Conservation (phyloP, 1,140 invertebrate species). For the Oryzaephilus surinamensis region DNA sequence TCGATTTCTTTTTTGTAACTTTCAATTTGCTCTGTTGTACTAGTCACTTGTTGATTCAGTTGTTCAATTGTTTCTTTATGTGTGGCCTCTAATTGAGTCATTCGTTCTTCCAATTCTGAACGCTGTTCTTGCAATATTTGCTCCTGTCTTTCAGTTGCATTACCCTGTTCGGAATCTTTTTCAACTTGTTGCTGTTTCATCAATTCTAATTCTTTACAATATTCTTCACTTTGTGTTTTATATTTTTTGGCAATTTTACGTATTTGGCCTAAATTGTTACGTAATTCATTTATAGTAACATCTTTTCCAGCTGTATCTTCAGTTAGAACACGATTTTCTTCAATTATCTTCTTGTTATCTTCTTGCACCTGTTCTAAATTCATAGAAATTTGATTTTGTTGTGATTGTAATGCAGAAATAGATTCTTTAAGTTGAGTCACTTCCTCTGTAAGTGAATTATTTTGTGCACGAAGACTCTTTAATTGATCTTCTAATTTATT, state of each 20-base stretch:
- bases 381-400: slow-evolving; percentile 41
- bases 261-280: slow-evolving; percentile 70
- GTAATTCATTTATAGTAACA: slow-evolving; percentile 56
- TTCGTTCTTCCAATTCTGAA: slow-evolving; percentile 37
- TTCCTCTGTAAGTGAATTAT: slow-evolving; percentile 40
- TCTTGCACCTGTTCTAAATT: slow-evolving; percentile 45
- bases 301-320: slow-evolving; percentile 62
- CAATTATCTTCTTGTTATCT: slow-evolving; percentile 44
- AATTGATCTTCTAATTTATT: slow-evolving; percentile 64
- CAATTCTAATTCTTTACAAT: slow-evolving; percentile 51
- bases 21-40: slow-evolving; percentile 50
- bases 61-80: slow-evolving; percentile 47
- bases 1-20: slow-evolving; percentile 61
- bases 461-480: slow-evolving; percentile 44
- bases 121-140: slow-evolving; percentile 42
- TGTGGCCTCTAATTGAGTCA: slow-evolving; percentile 37
- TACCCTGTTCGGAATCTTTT: slow-evolving; percentile 19
- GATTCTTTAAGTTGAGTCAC: slow-evolving; percentile 42
- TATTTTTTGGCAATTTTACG: slow-evolving; percentile 88
- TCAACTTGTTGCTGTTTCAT: slow-evolving; percentile 38
- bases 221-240: slow-evolving; percentile 74
- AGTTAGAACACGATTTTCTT: slow-evolving; percentile 49
- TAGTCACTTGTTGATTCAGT: slow-evolving; percentile 47
- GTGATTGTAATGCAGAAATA: slow-evolving; percentile 32
- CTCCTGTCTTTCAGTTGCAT: slow-evolving; percentile 32